These are phyloP conservation scores for Toxotes chatareus DNA, from an alignment of 2,113 vertebrate genomes.

Conservation along the genomic window DNA sequence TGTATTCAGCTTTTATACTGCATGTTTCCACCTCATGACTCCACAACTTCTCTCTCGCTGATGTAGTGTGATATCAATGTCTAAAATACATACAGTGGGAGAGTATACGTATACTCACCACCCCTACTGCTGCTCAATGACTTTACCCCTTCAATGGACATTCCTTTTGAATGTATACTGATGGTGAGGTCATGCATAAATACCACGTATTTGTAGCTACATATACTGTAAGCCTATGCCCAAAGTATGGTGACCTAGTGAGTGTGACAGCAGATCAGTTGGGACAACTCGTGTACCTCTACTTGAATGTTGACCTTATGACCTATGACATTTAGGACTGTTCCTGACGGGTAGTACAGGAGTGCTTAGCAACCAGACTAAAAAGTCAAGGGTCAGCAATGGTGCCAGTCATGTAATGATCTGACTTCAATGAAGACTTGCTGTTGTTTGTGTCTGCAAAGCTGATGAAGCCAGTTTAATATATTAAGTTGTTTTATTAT, in stretches of 20 bases:
- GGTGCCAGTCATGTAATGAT: slow-evolving; percentile 28
- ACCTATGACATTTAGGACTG: slow-evolving; percentile 47
- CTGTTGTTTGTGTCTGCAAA: background rate
- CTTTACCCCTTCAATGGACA: background rate
- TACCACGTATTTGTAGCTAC: slow-evolving; percentile 4
- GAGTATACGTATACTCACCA: background rate
- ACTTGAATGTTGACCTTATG: slow-evolving; percentile 33
- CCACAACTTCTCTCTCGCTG: background rate
- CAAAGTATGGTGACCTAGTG: background rate
- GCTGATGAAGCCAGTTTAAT: background rate
- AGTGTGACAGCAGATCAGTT: slow-evolving; percentile 2
- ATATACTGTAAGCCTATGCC: background rate
- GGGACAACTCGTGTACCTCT: slow-evolving; percentile 9
- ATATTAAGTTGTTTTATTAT: background rate
- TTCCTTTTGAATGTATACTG: background rate
- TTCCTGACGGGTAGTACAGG: slow-evolving; percentile 8
- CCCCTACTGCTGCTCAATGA: slow-evolving; percentile 5
- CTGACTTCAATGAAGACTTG: slow-evolving; percentile 26
- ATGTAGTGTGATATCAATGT: background rate
- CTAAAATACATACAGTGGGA: background rate
- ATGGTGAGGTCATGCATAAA: background rate
- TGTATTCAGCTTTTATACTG: slow-evolving; percentile 1
- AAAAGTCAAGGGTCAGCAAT: slow-evolving; percentile 49
- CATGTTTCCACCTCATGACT: background rate
- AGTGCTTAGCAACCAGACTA: slow-evolving; percentile 8